Evolutionary conservation across 2,113 vertebrate genomes (phyloP), one percentile per base, ranked within the genome.

Genomic region (Pogona vitticeps): DNA sequence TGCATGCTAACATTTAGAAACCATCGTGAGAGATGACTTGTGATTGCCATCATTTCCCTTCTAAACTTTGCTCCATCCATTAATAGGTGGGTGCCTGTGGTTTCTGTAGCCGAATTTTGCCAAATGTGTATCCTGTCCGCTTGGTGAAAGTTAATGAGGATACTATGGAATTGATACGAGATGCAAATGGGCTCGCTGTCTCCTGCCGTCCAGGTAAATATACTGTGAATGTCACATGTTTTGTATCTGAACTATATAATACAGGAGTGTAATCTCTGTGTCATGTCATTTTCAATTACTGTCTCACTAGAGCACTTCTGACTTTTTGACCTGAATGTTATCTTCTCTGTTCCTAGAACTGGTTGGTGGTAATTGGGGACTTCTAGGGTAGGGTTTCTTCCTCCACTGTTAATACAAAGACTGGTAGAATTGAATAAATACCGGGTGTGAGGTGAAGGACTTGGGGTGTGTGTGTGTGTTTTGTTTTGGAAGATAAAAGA

Each of bases 101-200:
- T 84, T 99, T 99, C 94, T 99, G 99, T 93, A 99, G 99, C 93
- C 97, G 97, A 86, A 99, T 99, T 92, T 94, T 99, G 28, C 98
- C 98, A 20, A 96, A 95, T n/a, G 91, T 99, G 84, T 98, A 99
- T 92, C 98, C 99, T 52, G 98, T 99, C 73, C 96, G 97, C 79
- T 96, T 99, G 93, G 97, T 99, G 73, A 97, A 94, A 84, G 99
- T 99, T 72, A 96, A 99, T 9, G 99, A 99, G 81, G 98, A 99
- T 90, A 99, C 98, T 80, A 99, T 99, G 99, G 98, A 99, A 91
- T 97, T 99, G 88, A 98, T 99, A 89, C 96, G 99, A 59, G 98
- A 97, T 2, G 95, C 97, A 0, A 95, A 98, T 80, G 99, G 99
- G 15, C 90, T 99, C 90, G 99, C 98, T 92, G 97, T 99, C 91